Evolutionary conservation across 1,140 invertebrate genomes (phyloP).

Genomic region (Leucophenga varia): DNA sequence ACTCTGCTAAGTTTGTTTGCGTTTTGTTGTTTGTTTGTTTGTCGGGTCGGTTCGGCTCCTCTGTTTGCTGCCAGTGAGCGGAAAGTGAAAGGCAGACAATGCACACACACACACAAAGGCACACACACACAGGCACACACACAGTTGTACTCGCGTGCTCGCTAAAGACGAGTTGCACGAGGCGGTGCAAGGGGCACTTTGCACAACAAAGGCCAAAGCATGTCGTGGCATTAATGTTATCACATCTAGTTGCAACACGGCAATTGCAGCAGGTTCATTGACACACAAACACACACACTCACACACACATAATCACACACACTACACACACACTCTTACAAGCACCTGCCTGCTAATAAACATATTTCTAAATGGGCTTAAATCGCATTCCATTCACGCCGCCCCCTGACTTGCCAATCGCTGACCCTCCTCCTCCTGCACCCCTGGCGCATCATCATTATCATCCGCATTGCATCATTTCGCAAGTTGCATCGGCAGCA

Average conservation of each 20-base stretch:
- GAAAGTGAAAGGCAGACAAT: conserved; percentile 42
- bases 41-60: conserved; percentile 5
- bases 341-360: conserved; percentile 48
- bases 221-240: conserved; percentile 21
- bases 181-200: too few relatives aligned
- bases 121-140: too few relatives aligned
- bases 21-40: conserved; percentile 31
- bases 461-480: conserved; percentile 26
- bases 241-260: conserved; percentile 9
- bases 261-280: conserved; percentile 22
- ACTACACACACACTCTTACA: conserved; percentile 17
- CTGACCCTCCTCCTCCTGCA: background rate
- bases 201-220: conserved; percentile 18
- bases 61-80: conserved; percentile 13
- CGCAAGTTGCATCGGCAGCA: conserved; percentile 25
- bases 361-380: conserved; percentile 10
- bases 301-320: conserved; percentile 8
- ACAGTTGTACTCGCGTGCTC: too few relatives aligned
- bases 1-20: too few relatives aligned
- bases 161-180: conserved; percentile 4
- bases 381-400: background rate
- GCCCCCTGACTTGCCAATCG: background rate
- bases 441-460: too few relatives aligned
- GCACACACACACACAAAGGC: background rate
- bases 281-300: conserved; percentile 15